Evolutionary conservation across 2,797 vertebrate species (phyloP).

Genomic region (Chromis chromis): DNA sequence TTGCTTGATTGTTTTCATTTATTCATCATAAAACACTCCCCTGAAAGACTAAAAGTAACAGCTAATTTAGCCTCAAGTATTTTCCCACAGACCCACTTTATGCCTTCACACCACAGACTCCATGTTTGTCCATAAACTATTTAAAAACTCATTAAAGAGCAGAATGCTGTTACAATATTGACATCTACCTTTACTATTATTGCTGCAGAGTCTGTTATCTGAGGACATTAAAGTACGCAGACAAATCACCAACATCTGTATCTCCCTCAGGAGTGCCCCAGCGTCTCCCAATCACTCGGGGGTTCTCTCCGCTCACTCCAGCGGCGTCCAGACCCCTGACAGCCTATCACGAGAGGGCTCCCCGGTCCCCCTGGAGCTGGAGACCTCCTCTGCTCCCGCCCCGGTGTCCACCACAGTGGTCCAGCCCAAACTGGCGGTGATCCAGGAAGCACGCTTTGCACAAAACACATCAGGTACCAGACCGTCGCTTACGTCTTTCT

Average conservation of each 20-base stretch:
- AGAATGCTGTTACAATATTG: too few species aligned
- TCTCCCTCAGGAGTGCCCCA: constrained; percentile 91
- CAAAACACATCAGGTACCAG: constrained; percentile 92
- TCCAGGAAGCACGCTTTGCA: constrained; percentile 95
- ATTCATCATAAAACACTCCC: too few species aligned
- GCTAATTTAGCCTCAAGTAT: too few species aligned
- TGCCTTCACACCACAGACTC: too few species aligned
- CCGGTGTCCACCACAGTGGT: constrained; percentile 63
- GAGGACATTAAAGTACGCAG: too few species aligned
- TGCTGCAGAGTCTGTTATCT: too few species aligned
- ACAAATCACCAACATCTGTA: not conserved
- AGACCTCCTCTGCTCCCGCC: constrained; percentile 69
- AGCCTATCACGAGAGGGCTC: constrained; percentile 96
- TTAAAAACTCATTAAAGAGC: too few species aligned
- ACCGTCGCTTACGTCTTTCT: not conserved
- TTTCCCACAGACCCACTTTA: too few species aligned
- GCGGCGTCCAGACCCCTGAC: constrained; percentile 96
- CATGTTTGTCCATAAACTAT: too few species aligned
- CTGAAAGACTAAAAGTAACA: too few species aligned
- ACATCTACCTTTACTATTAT: too few species aligned
- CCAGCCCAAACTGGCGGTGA: constrained; percentile 95
- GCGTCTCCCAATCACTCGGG: constrained; percentile 96
- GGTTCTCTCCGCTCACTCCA: constrained; percentile 95
- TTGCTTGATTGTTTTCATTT: too few species aligned
- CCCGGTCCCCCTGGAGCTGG: constrained; percentile 91